Percentiles rank a stretch among this genome's conserved stretches.
Conservation (phyloP, 2,888 invertebrate genomes). For the Drosophila siamana region DNA sequence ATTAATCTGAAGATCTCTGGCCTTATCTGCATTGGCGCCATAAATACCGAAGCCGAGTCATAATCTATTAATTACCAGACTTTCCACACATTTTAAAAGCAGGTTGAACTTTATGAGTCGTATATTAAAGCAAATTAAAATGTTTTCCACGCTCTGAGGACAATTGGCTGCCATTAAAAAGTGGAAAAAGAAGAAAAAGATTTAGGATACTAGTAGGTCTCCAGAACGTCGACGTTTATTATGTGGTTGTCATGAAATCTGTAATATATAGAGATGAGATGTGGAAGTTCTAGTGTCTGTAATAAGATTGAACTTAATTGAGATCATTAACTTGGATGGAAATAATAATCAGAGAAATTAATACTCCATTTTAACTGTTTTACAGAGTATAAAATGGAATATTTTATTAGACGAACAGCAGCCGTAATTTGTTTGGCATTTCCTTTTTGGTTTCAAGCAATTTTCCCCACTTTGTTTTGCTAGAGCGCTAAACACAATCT, state of each 20-base stretch:
- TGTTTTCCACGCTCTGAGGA: constrained; percentile 22
- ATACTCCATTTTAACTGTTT: not conserved
- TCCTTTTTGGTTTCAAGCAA: constrained; percentile 44
- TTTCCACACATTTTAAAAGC: constrained; percentile 72
- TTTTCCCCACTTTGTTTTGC: constrained; percentile 41
- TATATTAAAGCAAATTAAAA: constrained; percentile 34
- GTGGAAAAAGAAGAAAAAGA: constrained; percentile 3
- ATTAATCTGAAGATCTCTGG: constrained; percentile 73
- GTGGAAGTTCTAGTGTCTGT: not conserved
- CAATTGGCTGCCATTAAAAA: constrained; percentile 25
- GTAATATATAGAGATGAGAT: not conserved
- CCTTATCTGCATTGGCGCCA: constrained; percentile 73
- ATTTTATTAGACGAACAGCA: constrained; percentile 19
- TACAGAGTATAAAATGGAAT: constrained; percentile 1
- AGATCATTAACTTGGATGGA: not conserved
- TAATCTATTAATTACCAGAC: constrained; percentile 78
- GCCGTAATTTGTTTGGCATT: constrained; percentile 41
- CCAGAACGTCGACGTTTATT: not conserved
- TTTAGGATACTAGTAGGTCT: not conserved
- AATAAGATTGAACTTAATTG: not conserved
- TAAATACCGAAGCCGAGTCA: constrained; percentile 69
- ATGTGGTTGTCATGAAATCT: not conserved
- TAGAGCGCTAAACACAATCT: constrained; percentile 29
- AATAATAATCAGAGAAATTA: not conserved
- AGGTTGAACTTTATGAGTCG: constrained; percentile 55